These are phyloP conservation scores for Saimiri boliviensis DNA, from an alignment of 2,113 vertebrate genomes.

Conservation along the genomic window DNA sequence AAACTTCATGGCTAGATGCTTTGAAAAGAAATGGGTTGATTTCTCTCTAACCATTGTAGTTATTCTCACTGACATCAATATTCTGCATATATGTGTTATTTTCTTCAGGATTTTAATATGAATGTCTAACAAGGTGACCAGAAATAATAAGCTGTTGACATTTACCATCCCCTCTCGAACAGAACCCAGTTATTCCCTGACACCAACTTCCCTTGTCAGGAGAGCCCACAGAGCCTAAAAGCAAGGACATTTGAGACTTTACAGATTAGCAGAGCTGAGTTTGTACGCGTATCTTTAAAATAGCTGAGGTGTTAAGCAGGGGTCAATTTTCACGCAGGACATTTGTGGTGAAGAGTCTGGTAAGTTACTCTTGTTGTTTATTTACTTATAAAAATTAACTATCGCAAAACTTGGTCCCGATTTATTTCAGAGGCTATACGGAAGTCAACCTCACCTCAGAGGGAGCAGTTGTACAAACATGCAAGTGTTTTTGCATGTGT, in stretches of 20 bases:
- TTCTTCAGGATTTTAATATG: constrained; percentile 56
- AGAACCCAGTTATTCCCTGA: constrained; percentile 51
- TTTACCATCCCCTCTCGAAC: constrained; percentile 23
- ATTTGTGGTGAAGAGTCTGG: constrained; percentile 54
- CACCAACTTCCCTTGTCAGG: constrained; percentile 25
- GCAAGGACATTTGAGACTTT: constrained; percentile 65
- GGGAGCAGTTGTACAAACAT: background rate
- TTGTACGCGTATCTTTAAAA: constrained; percentile 75
- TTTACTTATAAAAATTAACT: constrained; percentile 72
- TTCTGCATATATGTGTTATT: constrained; percentile 45
- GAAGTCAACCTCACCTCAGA: background rate
- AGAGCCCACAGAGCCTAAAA: constrained; percentile 45
- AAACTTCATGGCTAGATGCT: background rate
- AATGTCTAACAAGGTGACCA: constrained; percentile 55
- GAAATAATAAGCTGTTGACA: constrained; percentile 56
- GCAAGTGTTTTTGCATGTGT: background rate
- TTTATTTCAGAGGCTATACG: background rate
- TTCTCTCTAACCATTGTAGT: background rate
- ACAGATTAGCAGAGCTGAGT: constrained; percentile 63
- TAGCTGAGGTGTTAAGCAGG: constrained; percentile 60
- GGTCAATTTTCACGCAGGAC: constrained; percentile 68
- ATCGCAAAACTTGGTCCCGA: constrained; percentile 37
- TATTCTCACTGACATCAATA: constrained; percentile 20
- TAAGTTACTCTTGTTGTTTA: constrained; percentile 53
- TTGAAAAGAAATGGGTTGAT: constrained; percentile 40